A percentile compares a stretch with the other conserved stretches of the same genome.
Conservation (phyloP, 2,888 invertebrate species). For the Neoascia interrupta region DNA sequence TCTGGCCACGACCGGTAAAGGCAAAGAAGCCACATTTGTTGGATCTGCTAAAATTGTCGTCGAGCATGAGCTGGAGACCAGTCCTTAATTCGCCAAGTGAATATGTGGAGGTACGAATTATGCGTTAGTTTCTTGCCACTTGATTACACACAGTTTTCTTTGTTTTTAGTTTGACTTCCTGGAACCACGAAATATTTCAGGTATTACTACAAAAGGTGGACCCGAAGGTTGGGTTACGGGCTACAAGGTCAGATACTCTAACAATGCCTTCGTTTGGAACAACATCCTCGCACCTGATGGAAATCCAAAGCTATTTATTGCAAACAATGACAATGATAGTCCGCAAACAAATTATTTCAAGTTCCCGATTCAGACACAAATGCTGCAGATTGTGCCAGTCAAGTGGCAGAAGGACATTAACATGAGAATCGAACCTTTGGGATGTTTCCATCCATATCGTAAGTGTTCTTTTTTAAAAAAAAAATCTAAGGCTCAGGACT, state of each 20-base stretch:
- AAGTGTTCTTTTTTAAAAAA: constrained; percentile 76
- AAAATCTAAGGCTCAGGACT: not conserved
- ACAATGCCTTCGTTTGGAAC: constrained; percentile 86
- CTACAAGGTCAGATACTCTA: constrained; percentile 87
- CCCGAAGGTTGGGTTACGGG: constrained; percentile 87
- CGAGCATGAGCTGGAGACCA: constrained; percentile 84
- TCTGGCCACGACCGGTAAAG: constrained; percentile 74
- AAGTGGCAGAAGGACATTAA: constrained; percentile 88
- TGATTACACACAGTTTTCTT: not conserved
- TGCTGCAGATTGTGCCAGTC: constrained; percentile 85
- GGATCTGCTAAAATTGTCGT: constrained; percentile 77
- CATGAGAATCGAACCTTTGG: constrained; percentile 87
- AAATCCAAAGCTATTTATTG: constrained; percentile 84
- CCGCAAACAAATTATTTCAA: constrained; percentile 84
- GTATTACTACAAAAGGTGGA: constrained; percentile 87
- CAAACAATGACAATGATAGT: constrained; percentile 85
- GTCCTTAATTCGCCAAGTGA: constrained; percentile 85
- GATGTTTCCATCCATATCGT: constrained; percentile 89
- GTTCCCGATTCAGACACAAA: constrained; percentile 87
- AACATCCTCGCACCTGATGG: constrained; percentile 82
- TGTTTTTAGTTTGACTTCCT: constrained; percentile 85
- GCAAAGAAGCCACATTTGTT: constrained; percentile 73
- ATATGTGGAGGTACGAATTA: constrained; percentile 84
- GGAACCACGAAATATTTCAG: constrained; percentile 88
- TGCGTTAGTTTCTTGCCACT: too few relatives aligned